Percentiles rank a stretch among this genome's conserved stretches.
These are phyloP conservation scores for Pan troglodytes DNA, from an alignment of 2,113 vertebrate genomes.

Conservation along the genomic window DNA sequence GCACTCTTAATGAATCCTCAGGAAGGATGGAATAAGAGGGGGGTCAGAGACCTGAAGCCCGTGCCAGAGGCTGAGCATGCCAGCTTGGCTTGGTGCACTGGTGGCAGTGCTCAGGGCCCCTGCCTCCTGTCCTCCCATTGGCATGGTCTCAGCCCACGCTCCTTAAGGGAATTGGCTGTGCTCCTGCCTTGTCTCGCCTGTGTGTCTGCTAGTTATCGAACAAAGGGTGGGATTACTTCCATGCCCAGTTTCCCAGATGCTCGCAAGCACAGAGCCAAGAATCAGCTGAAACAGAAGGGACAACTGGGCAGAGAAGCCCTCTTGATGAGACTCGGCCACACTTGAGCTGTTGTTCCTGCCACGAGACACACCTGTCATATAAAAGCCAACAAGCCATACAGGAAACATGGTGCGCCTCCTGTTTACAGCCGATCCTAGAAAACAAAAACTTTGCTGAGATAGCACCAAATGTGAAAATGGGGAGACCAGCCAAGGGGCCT, in stretches of 20 bases:
- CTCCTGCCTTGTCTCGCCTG: constrained; percentile 62
- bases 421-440: neutral
- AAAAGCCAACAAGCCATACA: neutral
- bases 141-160: constrained; percentile 39
- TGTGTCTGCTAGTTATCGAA: constrained; percentile 62
- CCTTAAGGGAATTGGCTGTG: constrained; percentile 71
- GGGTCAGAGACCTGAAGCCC: constrained; percentile 63
- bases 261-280: constrained; percentile 53
- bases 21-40: constrained; percentile 72
- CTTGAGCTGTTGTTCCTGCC: neutral
- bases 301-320: neutral
- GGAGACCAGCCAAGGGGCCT: neutral
- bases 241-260: constrained; percentile 56
- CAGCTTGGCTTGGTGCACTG: constrained; percentile 42
- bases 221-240: constrained; percentile 24
- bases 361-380: neutral
- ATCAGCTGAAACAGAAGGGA: constrained; percentile 8
- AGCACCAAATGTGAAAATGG: neutral
- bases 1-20: constrained; percentile 71
- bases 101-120: neutral
- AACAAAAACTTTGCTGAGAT: neutral
- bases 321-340: neutral
- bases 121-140: neutral
- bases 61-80: constrained; percentile 60
- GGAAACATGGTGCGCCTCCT: neutral